These are phyloP conservation scores for Aurelia coerulea DNA, from an alignment of 30 jellyfish, hydroid and myxozoan genomes.

Conservation along the genomic window DNA sequence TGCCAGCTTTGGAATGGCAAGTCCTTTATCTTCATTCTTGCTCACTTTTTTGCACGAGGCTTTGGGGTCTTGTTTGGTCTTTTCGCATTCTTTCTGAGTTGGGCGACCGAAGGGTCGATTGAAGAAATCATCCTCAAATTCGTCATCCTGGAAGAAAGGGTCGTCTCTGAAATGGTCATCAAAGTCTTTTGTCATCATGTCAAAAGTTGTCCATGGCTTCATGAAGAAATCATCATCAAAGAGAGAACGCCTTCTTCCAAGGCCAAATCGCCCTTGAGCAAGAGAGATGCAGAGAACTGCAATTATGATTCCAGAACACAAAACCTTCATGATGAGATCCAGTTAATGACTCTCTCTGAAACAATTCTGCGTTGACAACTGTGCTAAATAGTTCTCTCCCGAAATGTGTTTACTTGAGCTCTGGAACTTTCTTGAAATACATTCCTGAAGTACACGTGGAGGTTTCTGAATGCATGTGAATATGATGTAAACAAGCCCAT, in stretches of 20 bases:
- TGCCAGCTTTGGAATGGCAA: conserved; percentile 38
- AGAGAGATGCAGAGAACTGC: conserved; percentile 20
- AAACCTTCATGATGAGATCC: not conserved
- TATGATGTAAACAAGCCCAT: not conserved
- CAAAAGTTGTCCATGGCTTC: conserved; percentile 62
- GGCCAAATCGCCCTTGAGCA: too few relatives aligned
- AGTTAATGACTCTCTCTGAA: not conserved
- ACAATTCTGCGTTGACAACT: too few relatives aligned
- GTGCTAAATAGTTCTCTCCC: too few relatives aligned
- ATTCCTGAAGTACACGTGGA: conserved; percentile 37
- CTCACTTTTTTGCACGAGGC: not conserved
- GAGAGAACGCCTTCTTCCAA: too few relatives aligned
- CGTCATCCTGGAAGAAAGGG: conserved; percentile 61
- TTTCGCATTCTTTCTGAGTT: too few relatives aligned
- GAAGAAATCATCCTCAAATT: conserved; percentile 6
- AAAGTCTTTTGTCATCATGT: conserved; percentile 54
- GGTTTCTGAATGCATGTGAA: not conserved
- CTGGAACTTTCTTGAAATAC: too few relatives aligned
- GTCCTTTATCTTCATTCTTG: conserved; percentile 9
- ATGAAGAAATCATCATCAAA: conserved; percentile 21
- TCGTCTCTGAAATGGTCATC: conserved; percentile 43
- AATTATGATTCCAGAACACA: conserved; percentile 28
- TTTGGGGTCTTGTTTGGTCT: too few relatives aligned
- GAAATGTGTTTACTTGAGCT: too few relatives aligned
- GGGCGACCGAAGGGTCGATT: conserved; percentile 31